A percentile compares a stretch with the other conserved stretches of the same genome.
Conservation (phyloP, 2,113 vertebrate species). For the Gallinago undulata region DNA sequence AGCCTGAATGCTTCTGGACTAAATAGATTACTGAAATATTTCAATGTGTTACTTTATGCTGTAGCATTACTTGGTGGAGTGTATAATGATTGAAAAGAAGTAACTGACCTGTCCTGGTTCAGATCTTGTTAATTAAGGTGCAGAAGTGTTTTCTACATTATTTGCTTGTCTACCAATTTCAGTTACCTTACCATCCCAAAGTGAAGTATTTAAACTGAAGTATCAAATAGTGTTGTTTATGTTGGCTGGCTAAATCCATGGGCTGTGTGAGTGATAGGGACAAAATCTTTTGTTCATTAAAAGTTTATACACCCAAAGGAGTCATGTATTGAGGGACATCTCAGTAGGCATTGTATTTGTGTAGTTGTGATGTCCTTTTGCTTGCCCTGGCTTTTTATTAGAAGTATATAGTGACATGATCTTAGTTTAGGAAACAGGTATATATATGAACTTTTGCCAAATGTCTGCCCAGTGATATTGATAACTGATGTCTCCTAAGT, state of each 20-base stretch:
- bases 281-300: neutral
- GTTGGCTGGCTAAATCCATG: neutral
- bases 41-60: neutral
- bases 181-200: neutral
- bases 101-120: neutral
- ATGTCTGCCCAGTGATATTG: neutral
- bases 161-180: neutral
- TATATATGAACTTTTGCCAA: neutral
- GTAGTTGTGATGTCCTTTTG: neutral
- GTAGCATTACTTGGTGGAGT: neutral
- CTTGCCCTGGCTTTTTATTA: neutral
- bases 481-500: neutral
- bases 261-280: neutral
- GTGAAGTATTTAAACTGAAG: neutral
- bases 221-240: neutral
- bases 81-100: neutral
- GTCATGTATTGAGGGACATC: neutral
- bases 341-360: neutral
- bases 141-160: neutral
- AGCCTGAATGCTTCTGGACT: neutral
- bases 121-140: neutral
- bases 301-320: neutral
- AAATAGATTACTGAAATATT: neutral
- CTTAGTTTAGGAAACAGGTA: neutral
- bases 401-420: neutral